Percentiles rank a stretch among this genome's conserved stretches.
Conservation (phyloP, 2,797 vertebrate genomes). For the Propithecus perrieri region DNA sequence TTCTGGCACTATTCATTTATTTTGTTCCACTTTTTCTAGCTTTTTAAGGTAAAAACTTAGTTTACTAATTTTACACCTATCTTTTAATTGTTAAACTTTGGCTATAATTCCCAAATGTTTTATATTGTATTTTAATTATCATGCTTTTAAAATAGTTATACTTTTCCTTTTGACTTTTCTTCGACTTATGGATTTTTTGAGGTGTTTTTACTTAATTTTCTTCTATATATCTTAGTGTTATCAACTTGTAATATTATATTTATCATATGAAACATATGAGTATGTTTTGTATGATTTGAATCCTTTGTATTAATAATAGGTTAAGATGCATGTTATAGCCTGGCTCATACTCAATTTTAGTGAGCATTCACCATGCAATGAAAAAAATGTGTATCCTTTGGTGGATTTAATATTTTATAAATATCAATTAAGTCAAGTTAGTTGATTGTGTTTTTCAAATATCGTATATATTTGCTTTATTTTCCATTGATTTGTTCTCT, state of each 20-base stretch:
- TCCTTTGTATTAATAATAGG: background rate
- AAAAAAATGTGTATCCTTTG: background rate
- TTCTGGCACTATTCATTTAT: background rate
- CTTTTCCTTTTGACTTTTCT: background rate
- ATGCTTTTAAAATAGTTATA: background rate
- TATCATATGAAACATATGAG: background rate
- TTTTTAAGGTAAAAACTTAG: background rate
- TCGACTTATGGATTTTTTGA: background rate
- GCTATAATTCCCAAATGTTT: background rate
- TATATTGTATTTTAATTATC: background rate
- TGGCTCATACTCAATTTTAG: background rate
- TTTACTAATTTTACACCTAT: background rate
- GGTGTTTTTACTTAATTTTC: background rate
- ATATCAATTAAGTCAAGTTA: background rate
- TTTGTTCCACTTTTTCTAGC: background rate
- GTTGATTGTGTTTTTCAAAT: background rate
- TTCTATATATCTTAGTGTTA: background rate
- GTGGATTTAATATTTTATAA: background rate
- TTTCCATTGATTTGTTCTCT: background rate
- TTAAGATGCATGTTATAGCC: background rate
- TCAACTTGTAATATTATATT: background rate
- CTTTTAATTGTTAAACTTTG: background rate
- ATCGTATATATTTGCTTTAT: background rate
- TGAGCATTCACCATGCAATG: background rate
- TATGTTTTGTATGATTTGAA: background rate